Evolutionary conservation across 2,888 invertebrate species (phyloP), one percentile per base, ranked within the genome.

Genomic region (Cryptocephalus moraei): DNA sequence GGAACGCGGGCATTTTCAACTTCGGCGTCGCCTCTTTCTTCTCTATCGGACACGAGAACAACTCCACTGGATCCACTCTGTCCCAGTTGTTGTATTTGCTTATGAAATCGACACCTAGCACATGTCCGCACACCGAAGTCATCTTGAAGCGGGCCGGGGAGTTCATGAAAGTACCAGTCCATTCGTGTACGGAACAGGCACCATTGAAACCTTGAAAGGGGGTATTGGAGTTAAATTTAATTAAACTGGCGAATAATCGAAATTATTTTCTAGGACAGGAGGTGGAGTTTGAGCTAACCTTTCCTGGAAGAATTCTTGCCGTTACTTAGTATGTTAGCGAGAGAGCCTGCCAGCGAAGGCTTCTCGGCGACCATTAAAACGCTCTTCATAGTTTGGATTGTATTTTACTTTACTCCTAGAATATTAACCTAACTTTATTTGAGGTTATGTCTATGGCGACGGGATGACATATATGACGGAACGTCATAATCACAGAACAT

Each of bases 111-210:
- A 95, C 75, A 39, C 86, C 85, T 90, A 95, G 92, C 1, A 99
- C 96, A 75, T 99, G 99, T 0, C 99, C 99, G 69, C 96, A 99
- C 0, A 99, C 99, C 1, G 96, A 95, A 1, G 97, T 99, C 91
- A 99, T 96, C 73, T 91, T 92, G 66, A 84, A 92, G 48, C 76
- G 76, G 1, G 85, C 86, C 3, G 75, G 74, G 59, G 82, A 81
- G 52, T 80, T 81, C 54, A 77, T 80, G 65, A 95, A 93, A 1
- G 73, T 76, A 0, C 93, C 94, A 44, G 76, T 79, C 90, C 95
- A 99, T 72, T 99, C 97, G 64, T 95, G 91, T 0, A 97, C 82
- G 0, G 90, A 86, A 72, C 95, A 95, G 1, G 91, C 89, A 41
- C 87, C 86, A 71, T 91, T 94, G 40, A 84, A 80, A 46, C 89